Base-by-base conservation (phyloP, 2,797 vertebrate species). In the Meriones psammophilus region DNA sequence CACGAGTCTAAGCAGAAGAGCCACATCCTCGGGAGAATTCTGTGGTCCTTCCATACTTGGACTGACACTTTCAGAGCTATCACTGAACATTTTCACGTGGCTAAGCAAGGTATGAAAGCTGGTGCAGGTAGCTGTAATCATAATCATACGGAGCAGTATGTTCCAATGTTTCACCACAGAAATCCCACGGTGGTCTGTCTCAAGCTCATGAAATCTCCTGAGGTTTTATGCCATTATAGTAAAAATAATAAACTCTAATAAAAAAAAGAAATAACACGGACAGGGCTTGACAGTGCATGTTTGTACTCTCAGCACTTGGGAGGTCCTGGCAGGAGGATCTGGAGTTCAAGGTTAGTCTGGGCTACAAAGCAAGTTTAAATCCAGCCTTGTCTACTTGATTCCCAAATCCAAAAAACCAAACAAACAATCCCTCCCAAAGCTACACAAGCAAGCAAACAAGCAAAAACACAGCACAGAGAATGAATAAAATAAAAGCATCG, bases 61-160 rank as follows among this genome's bases (percentile, higher is more conserved):
- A 86, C 77, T 36, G 58, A 89, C 28, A 94, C 54, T 42, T 78
- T 62, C 62, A 88, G 77, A 69, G 92, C 68, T 62, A 56, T 24
- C 79, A 71, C 58, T 60, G 93, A 46, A 64, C 36, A 7, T 79
- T 95, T 64, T 80, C 58, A 54, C 20, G 56, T 28, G 64, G 69
- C 46, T 88, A 80, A 60, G 64, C 36, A 64, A 93, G 94, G 79
- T 71, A 30, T 89, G 62, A 94, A 89, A 93, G 86, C 71, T 26
- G 36, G 24, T 74, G 60, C 58, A 54, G 30, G 2, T 86, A 89
- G 28, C 79, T 58, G 60, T 3, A 64, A 36, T 83, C 68, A 80
- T 3, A 64, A 36, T 83, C 68, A 80, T 3, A 69, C 1, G 36
- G 56, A 93, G 3, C 9, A 78, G 39, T 26, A 13, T 9, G 86